Evolutionary conservation across 2,797 vertebrate genomes (phyloP), one percentile per base, ranked within the genome.

Genomic region (Phataginus tetradactyla): DNA sequence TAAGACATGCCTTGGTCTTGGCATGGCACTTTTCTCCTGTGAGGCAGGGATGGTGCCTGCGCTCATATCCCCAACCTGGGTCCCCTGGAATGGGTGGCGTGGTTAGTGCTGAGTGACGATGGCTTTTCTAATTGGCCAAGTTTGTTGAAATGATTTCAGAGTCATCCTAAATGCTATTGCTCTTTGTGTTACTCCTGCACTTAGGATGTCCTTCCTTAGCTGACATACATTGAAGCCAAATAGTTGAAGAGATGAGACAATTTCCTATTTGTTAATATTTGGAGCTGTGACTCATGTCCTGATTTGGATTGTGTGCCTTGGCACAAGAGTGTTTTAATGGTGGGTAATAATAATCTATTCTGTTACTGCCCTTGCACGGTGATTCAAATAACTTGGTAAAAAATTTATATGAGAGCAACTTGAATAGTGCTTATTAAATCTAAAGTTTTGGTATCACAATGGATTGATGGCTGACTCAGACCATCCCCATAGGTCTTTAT

Each of bases 301-400:
- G 23, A 57, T 17, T 53, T 74, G 53, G 15, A 32, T 86, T 86
- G 32, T 79, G 55, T 86, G 64, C 51, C 57, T 80, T 91, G 66
- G 49, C 49, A 86, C 21, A 91, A 29, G 17, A 86, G 37, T 81
- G 34, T 61, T 93, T 81, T 86, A 86, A 80, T 63, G 42, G 9
- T 37, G n/a, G 51, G 42, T 74, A 75, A 68, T 23, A 84, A 74
- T 61, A 80, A n/a, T 13, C 39, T 53, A 34, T 74, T 86, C 20
- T 74, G n/a, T 53, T 75, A 2, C 34, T 90, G 21, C 81, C 34
- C 18, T 80, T 75, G 29, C 34, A 39, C 18, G 11, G 18, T 77
- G 39, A 94, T 77, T 86, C 10, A 87, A 77, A 53, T 77, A 77
- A 77, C 69, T 86, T 77, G 32, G 55, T 91, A 61, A 81, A 96